A percentile compares a stretch with the other conserved stretches of the same genome.
Conservation (phyloP, 2,113 vertebrate species). For the Taxidea taxus region DNA sequence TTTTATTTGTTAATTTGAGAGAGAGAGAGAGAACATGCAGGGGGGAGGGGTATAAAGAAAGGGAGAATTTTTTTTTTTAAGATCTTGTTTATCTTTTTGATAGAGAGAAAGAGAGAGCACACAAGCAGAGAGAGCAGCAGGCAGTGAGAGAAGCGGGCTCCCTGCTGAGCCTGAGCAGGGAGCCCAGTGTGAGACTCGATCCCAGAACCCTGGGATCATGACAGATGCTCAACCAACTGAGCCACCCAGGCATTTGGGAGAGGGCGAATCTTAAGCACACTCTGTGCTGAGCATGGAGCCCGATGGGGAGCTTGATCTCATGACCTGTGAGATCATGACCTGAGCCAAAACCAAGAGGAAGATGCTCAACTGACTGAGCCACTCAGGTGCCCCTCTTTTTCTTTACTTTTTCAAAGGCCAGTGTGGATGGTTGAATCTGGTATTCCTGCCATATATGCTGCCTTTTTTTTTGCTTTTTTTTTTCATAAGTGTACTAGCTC, state of each 20-base stretch:
- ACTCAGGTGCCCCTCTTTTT: neutral
- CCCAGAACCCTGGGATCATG: neutral
- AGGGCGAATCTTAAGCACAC: neutral
- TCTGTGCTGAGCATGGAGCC: neutral
- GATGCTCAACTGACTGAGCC: neutral
- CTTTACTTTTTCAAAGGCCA: neutral
- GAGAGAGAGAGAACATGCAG: neutral
- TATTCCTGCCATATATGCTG: neutral
- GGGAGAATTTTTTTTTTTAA: neutral
- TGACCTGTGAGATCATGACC: neutral
- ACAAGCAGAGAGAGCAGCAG: too few species aligned
- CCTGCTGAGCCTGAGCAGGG: too few species aligned
- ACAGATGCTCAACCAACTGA: neutral
- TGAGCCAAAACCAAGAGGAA: neutral
- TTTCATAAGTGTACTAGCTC: constrained; percentile 2
- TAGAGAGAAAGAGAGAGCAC: neutral
- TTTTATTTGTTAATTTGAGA: neutral
- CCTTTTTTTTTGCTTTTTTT: neutral
- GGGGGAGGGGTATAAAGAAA: neutral
- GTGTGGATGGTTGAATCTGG: neutral
- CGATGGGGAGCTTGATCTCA: neutral
- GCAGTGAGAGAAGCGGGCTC: neutral
- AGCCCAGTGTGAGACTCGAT: neutral
- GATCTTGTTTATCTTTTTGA: neutral
- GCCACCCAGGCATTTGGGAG: neutral